phyloP scores from a whole-genome alignment of 2,888 invertebrate genomes.

The Thecocarcelia acutangulata region DNA sequence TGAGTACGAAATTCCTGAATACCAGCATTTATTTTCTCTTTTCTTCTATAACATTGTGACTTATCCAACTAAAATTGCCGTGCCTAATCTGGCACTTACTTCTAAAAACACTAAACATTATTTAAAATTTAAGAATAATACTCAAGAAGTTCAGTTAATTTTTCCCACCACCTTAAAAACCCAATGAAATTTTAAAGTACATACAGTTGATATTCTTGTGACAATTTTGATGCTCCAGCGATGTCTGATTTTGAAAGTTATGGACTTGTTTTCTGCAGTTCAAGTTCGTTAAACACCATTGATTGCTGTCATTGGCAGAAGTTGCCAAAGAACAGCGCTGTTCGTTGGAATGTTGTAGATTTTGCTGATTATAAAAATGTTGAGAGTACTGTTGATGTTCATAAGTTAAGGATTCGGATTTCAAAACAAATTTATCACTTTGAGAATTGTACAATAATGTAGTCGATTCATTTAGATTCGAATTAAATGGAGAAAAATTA shows the following conservation, averaged over 20 bases:
- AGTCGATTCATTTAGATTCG: conserved; percentile 52
- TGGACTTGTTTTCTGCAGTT: conserved; percentile 47
- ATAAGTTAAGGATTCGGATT: conserved; percentile 63
- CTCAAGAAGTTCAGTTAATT: not conserved
- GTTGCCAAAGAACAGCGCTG: conserved; percentile 13
- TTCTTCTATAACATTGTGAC: no score
- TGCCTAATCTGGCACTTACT: no score
- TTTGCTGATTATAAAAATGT: conserved; percentile 39
- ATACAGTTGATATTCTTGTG: conserved; percentile 58
- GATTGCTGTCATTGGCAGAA: conserved; percentile 31
- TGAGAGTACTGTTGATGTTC: conserved; percentile 32
- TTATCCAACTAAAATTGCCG: no score
- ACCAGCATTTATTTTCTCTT: no score
- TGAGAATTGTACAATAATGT: conserved; percentile 54
- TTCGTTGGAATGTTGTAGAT: conserved; percentile 8
- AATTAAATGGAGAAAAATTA: conserved; percentile 52
- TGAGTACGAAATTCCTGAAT: no score
- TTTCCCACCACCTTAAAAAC: conserved; percentile 3
- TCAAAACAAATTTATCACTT: conserved; percentile 64
- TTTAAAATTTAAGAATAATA: no score
- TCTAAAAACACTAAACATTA: no score
- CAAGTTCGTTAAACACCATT: conserved; percentile 52
- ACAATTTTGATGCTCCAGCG: conserved; percentile 31
- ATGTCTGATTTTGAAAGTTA: conserved; percentile 34
- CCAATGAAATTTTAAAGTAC: conserved; percentile 15